phyloP scores from a whole-genome alignment of 2,888 invertebrate genomes.

The Hyles lineata region DNA sequence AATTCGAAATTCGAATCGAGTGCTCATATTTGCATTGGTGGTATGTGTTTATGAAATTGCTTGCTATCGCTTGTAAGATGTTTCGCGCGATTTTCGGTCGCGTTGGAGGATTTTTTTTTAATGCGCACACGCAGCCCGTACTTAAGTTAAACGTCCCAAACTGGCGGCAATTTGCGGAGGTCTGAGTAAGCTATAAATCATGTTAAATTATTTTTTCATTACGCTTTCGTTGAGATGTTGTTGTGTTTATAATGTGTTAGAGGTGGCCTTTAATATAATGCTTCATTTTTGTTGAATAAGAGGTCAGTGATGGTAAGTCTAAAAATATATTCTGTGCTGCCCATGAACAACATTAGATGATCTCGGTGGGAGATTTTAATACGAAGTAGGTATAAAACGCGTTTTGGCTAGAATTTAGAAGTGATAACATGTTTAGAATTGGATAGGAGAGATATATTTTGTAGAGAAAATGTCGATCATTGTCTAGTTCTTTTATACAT shows the following conservation, averaged over 20 bases:
- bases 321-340: no score
- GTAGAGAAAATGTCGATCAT: no score
- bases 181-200: conserved; percentile 84
- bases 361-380: no score
- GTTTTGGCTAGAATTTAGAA: no score
- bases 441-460: no score
- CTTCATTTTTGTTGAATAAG: neutral
- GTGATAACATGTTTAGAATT: no score
- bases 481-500: no score
- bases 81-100: conserved; percentile 55
- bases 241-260: conserved; percentile 76
- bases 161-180: conserved; percentile 76
- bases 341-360: no score
- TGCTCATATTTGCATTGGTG: conserved; percentile 1
- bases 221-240: conserved; percentile 51
- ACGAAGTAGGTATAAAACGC: no score
- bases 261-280: conserved; percentile 53
- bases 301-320: no score
- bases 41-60: conserved; percentile 23
- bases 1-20: neutral
- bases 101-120: conserved; percentile 56
- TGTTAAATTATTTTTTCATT: conserved; percentile 82
- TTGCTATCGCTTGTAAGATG: conserved; percentile 22
- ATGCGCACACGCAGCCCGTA: conserved; percentile 72
- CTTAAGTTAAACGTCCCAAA: conserved; percentile 83